These are phyloP conservation scores for Drosophila sordidula DNA, from an alignment of 2,888 invertebrate species.

Conservation along the genomic window DNA sequence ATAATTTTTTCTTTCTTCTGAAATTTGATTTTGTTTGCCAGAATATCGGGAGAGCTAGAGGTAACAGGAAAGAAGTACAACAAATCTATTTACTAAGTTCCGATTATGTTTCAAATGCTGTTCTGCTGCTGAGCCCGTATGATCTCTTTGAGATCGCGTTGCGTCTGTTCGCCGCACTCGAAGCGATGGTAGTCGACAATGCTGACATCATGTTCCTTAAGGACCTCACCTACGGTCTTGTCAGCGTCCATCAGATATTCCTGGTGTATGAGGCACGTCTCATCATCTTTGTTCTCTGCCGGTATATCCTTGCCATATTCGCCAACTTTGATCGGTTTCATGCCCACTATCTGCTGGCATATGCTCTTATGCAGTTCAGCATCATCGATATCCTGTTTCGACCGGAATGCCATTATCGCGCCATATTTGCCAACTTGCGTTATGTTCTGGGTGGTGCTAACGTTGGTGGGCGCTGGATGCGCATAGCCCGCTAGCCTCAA, in stretches of 20 bases:
- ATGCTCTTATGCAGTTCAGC: constrained; percentile 89
- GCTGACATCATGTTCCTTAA: constrained; percentile 88
- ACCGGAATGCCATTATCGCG: constrained; percentile 90
- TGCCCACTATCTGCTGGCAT: constrained; percentile 97
- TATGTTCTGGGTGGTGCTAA: constrained; percentile 79
- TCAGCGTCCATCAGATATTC: constrained; percentile 93
- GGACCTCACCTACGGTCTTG: constrained; percentile 90
- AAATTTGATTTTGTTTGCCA: constrained; percentile 22
- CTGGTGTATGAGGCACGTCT: constrained; percentile 92
- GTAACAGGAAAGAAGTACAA: constrained; percentile 50
- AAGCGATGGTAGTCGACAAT: constrained; percentile 94
- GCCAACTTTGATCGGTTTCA: constrained; percentile 92
- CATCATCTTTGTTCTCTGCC: constrained; percentile 89
- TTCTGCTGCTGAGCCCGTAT: constrained; percentile 73
- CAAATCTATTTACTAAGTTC: constrained; percentile 41
- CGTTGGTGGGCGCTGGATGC: constrained; percentile 89
- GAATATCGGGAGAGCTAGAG: constrained; percentile 12
- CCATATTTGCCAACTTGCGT: constrained; percentile 93
- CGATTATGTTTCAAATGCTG: constrained; percentile 45
- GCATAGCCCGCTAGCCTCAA: constrained; percentile 88
- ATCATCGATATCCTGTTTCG: constrained; percentile 83
- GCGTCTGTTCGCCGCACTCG: constrained; percentile 91
- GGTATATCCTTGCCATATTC: constrained; percentile 88
- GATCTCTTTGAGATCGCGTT: constrained; percentile 63
- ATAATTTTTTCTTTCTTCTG: constrained; percentile 20